Evolutionary conservation across 2,888 invertebrate genomes (phyloP).

Genomic region (Octonoba sinensis): DNA sequence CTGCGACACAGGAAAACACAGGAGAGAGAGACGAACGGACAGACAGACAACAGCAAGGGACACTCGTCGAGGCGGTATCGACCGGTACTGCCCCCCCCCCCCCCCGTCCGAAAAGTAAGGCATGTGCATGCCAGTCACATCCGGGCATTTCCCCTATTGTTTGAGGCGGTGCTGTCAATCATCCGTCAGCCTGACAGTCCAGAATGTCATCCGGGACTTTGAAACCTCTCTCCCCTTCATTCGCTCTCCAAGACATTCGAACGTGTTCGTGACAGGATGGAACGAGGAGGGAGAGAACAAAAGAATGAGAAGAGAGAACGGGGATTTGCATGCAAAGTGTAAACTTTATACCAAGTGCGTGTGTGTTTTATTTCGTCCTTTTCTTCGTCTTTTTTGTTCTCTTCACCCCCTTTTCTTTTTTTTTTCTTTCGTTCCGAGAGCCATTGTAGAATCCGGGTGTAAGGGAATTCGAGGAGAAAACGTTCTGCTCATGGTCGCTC

Average conservation of each 20-base stretch:
- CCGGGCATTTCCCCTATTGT: slow-evolving; percentile 62
- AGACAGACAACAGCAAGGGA: slow-evolving; percentile 28
- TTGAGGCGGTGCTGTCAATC: slow-evolving; percentile 64
- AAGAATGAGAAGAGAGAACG: slow-evolving; percentile 11
- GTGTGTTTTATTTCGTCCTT: slow-evolving; percentile 11
- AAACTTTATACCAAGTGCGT: slow-evolving; percentile 59
- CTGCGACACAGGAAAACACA: slow-evolving; percentile 9
- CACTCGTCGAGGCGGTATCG: slow-evolving; percentile 21
- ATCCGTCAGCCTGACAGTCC: slow-evolving; percentile 59
- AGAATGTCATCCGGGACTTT: slow-evolving; percentile 61
- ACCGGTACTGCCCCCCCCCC: slow-evolving; percentile 20
- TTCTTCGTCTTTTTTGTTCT: not conserved
- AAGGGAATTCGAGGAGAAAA: too few relatives aligned
- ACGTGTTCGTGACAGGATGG: slow-evolving; percentile 56
- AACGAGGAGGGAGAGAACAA: slow-evolving; percentile 27
- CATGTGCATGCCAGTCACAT: slow-evolving; percentile 63
- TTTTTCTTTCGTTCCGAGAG: too few relatives aligned
- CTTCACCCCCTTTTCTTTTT: not conserved
- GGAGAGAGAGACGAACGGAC: slow-evolving; percentile 27
- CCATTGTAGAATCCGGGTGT: too few relatives aligned
- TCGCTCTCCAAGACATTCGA: slow-evolving; percentile 38
- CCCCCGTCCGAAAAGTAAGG: slow-evolving; percentile 27
- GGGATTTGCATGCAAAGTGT: slow-evolving; percentile 62
- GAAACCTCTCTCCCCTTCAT: slow-evolving; percentile 3
- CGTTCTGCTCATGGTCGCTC: too few relatives aligned